These are phyloP conservation scores for Parasteatoda tepidariorum DNA, from an alignment of 1,140 invertebrate genomes.

Conservation along the genomic window DNA sequence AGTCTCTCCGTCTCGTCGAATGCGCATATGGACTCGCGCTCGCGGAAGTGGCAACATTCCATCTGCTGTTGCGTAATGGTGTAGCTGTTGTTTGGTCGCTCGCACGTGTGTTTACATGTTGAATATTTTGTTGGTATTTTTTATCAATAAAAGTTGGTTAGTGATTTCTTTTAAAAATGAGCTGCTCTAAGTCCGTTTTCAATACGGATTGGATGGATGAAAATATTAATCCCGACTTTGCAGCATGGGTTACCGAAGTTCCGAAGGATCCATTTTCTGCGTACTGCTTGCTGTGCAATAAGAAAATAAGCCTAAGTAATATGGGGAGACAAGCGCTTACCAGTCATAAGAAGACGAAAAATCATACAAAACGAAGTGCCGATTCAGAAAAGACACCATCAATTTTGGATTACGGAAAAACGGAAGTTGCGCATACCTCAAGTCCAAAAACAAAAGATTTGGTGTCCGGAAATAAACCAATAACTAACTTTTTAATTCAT, in stretches of 20 bases:
- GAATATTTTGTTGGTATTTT: not conserved
- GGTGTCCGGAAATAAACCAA: not conserved
- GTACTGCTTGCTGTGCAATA: not conserved
- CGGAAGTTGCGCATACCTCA: not conserved
- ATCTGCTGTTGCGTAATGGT: not conserved
- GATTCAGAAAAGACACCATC: not conserved
- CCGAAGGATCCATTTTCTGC: not conserved
- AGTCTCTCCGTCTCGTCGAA: not conserved
- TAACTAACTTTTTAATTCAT: not conserved
- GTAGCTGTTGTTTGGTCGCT: not conserved
- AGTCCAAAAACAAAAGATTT: not conserved
- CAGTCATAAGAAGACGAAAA: not conserved
- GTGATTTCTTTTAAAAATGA: not conserved
- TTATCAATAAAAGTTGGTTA: not conserved
- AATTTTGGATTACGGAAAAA: not conserved
- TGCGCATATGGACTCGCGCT: not conserved
- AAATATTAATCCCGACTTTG: not conserved
- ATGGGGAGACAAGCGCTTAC: too few relatives aligned
- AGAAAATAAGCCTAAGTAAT: not conserved
- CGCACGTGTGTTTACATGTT: not conserved
- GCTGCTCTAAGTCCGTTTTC: not conserved
- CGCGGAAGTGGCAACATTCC: not conserved
- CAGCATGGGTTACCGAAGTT: too few relatives aligned
- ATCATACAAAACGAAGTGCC: not conserved
- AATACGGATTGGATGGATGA: constrained; percentile 4